Conservation (phyloP, 2,797 vertebrate genomes). For the Danionella dracula region DNA sequence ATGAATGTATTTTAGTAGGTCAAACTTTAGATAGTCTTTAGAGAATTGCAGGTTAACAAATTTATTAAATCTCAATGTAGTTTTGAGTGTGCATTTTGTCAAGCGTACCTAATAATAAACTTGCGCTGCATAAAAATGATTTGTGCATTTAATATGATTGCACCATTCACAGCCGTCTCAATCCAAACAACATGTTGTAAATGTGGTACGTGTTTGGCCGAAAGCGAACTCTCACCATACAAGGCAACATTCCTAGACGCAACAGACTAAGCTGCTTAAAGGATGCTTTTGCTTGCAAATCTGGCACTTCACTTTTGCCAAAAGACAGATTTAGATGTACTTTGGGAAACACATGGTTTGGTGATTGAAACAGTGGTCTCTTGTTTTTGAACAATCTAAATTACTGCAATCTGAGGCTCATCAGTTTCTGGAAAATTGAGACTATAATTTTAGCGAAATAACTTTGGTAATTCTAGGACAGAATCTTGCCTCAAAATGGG, state of each 20-base stretch:
- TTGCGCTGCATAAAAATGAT: constrained; percentile 9
- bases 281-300: constrained; percentile 19
- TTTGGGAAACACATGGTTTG: constrained; percentile 3
- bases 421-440: constrained; percentile 1
- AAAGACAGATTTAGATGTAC: background rate
- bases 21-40: too few relatives aligned
- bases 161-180: constrained; percentile 14
- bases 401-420: background rate
- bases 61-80: background rate
- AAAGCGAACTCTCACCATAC: constrained; percentile 8
- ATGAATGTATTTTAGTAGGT: too few relatives aligned
- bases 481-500: background rate
- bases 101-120: background rate
- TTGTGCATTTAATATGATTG: constrained; percentile 11
- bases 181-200: constrained; percentile 30
- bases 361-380: constrained; percentile 7
- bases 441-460: background rate
- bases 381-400: background rate
- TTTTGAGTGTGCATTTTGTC: background rate
- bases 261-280: constrained; percentile 19
- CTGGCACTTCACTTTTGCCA: constrained; percentile 19
- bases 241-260: constrained; percentile 12
- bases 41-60: too few relatives aligned
- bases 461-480: background rate
- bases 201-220: background rate